A percentile compares a stretch with the other conserved stretches of the same genome.
These are phyloP conservation scores for Morpho helenor DNA, from an alignment of 2,888 invertebrate genomes.

Conservation along the genomic window DNA sequence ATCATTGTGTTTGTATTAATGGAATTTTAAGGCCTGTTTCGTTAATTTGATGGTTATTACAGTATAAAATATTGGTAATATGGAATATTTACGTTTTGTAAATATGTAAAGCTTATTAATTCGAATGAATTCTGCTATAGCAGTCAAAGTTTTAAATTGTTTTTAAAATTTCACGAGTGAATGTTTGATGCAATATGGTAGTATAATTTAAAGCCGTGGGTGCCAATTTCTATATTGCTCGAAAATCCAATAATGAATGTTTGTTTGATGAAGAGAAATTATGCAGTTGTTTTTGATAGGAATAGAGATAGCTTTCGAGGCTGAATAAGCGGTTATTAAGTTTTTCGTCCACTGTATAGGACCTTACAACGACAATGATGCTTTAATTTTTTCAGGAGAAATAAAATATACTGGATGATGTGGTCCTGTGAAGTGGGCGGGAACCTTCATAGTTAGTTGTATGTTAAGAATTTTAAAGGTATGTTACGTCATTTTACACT, in stretches of 20 bases:
- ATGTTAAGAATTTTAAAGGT: slow-evolving; percentile 55
- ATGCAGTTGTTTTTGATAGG: slow-evolving; percentile 16
- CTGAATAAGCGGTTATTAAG: slow-evolving; percentile 24
- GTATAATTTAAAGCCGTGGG: slow-evolving; percentile 36
- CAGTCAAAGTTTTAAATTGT: no score
- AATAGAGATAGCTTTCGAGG: slow-evolving; percentile 27
- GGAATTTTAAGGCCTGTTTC: no score
- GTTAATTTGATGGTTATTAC: no score
- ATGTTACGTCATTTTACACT: slow-evolving; percentile 62
- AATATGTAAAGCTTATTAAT: no score
- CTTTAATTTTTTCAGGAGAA: neutral
- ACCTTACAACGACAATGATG: neutral
- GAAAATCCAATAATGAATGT: slow-evolving; percentile 30
- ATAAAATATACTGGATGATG: neutral
- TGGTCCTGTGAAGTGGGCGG: slow-evolving; percentile 5
- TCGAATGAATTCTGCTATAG: no score
- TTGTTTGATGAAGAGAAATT: slow-evolving; percentile 15
- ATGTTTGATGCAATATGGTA: slow-evolving; percentile 35
- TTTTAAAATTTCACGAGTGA: slow-evolving; percentile 11
- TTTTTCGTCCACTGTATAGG: slow-evolving; percentile 3
- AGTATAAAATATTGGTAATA: no score
- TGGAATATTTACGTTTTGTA: no score
- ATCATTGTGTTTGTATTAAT: no score
- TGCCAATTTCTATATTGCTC: slow-evolving; percentile 45
- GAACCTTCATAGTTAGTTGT: slow-evolving; percentile 33